These are phyloP conservation scores for Ectemnius lituratus DNA, from an alignment of 2,888 invertebrate species.

Conservation along the genomic window DNA sequence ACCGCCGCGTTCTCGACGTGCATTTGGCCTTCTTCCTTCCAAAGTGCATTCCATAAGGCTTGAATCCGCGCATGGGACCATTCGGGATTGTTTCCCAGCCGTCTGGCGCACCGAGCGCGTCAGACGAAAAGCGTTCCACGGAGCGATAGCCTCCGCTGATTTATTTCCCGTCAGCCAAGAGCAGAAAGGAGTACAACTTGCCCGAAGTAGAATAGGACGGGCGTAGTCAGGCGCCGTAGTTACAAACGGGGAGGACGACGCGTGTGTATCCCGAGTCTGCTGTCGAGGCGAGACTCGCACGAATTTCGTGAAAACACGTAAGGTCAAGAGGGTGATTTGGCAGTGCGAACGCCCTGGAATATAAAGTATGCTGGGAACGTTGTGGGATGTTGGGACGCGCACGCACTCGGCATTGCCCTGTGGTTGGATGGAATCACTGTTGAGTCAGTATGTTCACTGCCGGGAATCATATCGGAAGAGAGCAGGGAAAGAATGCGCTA, in stretches of 20 bases:
- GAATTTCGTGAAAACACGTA: conserved; percentile 54
- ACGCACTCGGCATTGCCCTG: background rate
- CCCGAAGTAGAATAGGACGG: conserved; percentile 47
- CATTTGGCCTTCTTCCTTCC: conserved; percentile 30
- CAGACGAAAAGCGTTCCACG: conserved; percentile 40
- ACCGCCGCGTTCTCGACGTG: background rate
- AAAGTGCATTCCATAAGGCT: conserved; percentile 54
- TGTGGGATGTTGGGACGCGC: conserved; percentile 9
- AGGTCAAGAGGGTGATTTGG: conserved; percentile 48
- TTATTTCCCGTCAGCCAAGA: conserved; percentile 47
- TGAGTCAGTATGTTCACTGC: background rate
- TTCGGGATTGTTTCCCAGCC: conserved; percentile 47
- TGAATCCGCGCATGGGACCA: conserved; percentile 54
- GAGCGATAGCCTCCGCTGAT: conserved; percentile 54
- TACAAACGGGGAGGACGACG: conserved; percentile 34
- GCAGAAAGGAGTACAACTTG: conserved; percentile 12
- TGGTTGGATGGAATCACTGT: background rate
- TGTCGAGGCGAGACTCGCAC: conserved; percentile 43
- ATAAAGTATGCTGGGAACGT: conserved; percentile 22
- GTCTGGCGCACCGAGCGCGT: conserved; percentile 19
- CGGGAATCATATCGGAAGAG: conserved; percentile 6
- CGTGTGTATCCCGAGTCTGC: conserved; percentile 44
- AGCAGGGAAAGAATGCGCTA: conserved; percentile 3
- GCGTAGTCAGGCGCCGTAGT: conserved; percentile 45
- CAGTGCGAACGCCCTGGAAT: conserved; percentile 30